A percentile compares a stretch with the other conserved stretches of the same genome.
Evolutionary conservation across 2,113 vertebrate genomes (phyloP).

Genomic region (Melanotaenia duboulayi): DNA sequence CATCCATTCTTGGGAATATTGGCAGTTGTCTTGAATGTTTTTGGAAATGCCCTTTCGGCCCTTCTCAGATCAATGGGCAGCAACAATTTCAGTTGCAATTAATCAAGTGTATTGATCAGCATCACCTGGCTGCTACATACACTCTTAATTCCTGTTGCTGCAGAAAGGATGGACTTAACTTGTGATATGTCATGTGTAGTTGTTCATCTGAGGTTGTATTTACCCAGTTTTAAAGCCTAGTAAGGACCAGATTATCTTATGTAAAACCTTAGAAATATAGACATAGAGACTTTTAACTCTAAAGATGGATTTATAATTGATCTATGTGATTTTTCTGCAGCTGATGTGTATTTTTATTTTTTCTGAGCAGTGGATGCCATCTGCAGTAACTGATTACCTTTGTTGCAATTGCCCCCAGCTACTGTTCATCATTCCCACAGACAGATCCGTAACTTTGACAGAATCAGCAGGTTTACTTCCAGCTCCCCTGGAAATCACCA

Average conservation of each 20-base stretch:
- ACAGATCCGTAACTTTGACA: slow-evolving; percentile 59
- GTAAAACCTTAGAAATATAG: not conserved
- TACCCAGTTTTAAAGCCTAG: not conserved
- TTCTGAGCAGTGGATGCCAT: slow-evolving; percentile 21
- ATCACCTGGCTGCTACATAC: no score
- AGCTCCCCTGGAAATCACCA: slow-evolving; percentile 34
- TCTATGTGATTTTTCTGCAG: slow-evolving; percentile 26
- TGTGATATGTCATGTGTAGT: no score
- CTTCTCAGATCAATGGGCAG: no score
- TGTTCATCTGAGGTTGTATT: no score
- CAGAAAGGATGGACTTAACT: no score
- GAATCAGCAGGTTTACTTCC: slow-evolving; percentile 58
- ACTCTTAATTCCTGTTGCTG: no score
- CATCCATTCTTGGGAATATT: not conserved
- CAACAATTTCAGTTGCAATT: no score
- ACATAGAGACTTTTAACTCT: not conserved
- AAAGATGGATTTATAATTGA: not conserved
- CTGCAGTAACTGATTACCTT: slow-evolving; percentile 52
- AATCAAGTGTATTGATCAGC: no score
- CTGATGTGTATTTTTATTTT: slow-evolving; percentile 5
- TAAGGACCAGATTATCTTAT: not conserved
- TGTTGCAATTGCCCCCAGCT: slow-evolving; percentile 24
- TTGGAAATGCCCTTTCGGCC: no score
- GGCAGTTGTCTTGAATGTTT: no score
- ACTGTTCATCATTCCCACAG: slow-evolving; percentile 42